These are phyloP conservation scores for Haplochromis vanheusdeni DNA, from an alignment of 2,113 vertebrate species.

Conservation along the genomic window DNA sequence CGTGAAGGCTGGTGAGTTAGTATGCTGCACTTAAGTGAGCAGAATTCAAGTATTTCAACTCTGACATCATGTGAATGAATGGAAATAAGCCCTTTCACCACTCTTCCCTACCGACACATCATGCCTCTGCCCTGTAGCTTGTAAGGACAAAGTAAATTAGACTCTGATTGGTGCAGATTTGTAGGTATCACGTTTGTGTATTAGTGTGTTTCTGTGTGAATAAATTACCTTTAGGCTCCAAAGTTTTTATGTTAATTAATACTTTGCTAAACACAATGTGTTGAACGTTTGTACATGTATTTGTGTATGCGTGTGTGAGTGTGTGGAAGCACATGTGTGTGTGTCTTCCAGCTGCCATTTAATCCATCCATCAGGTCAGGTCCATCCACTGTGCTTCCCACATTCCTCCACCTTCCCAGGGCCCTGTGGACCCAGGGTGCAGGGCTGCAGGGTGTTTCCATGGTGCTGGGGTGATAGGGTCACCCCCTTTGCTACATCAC, in stretches of 20 bases:
- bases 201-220: background rate
- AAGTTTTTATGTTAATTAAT: background rate
- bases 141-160: conserved; percentile 21
- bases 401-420: conserved; percentile 62
- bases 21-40: background rate
- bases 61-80: conserved; percentile 8
- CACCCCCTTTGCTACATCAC: conserved; percentile 17
- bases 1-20: background rate
- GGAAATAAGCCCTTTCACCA: conserved; percentile 2
- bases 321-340: background rate
- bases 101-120: background rate
- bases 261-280: background rate
- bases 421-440: conserved; percentile 42
- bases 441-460: conserved; percentile 50
- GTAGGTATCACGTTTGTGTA: background rate
- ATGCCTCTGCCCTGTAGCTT: background rate
- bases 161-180: background rate
- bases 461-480: conserved; percentile 46
- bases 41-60: conserved; percentile 8
- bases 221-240: background rate
- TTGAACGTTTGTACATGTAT: background rate
- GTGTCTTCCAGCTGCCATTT: conserved; percentile 25
- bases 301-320: background rate
- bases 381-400: conserved; percentile 18
- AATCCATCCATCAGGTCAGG: conserved; percentile 39